A percentile compares a stretch with the other conserved stretches of the same genome.
These are phyloP conservation scores for Brachyhypopomus occidentalis DNA, from an alignment of 2,113 vertebrate species.

Conservation along the genomic window DNA sequence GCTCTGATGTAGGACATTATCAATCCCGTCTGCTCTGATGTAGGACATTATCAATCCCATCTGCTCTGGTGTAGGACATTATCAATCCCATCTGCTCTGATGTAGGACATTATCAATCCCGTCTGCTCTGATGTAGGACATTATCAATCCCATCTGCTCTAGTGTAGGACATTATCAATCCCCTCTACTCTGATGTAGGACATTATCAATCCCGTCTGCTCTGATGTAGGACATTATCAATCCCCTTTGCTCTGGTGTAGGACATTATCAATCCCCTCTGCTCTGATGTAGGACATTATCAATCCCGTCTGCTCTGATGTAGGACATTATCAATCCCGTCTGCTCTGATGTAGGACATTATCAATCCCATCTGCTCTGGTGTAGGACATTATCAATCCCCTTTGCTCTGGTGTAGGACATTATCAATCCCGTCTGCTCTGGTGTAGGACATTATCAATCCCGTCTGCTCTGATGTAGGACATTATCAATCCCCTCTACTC, in stretches of 20 bases:
- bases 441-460: not conserved
- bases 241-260: not conserved
- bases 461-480: not conserved
- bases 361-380: not conserved
- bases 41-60: constrained; percentile 6
- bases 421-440: no score
- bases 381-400: no score
- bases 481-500: no score
- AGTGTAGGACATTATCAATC: not conserved
- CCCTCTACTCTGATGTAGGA: not conserved
- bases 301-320: not conserved
- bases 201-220: constrained; percentile 7
- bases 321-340: constrained; percentile 12
- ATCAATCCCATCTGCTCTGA: not conserved
- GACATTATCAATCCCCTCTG: constrained; percentile 8
- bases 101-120: not conserved
- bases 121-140: not conserved
- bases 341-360: no score
- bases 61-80: no score
- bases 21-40: not conserved
- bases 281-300: not conserved
- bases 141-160: constrained; percentile 1
- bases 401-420: not conserved
- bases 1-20: not conserved
- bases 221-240: not conserved